A percentile compares a stretch with the other conserved stretches of the same genome.
Conservation (phyloP, 1,140 invertebrate genomes). For the Ericerus pela region DNA sequence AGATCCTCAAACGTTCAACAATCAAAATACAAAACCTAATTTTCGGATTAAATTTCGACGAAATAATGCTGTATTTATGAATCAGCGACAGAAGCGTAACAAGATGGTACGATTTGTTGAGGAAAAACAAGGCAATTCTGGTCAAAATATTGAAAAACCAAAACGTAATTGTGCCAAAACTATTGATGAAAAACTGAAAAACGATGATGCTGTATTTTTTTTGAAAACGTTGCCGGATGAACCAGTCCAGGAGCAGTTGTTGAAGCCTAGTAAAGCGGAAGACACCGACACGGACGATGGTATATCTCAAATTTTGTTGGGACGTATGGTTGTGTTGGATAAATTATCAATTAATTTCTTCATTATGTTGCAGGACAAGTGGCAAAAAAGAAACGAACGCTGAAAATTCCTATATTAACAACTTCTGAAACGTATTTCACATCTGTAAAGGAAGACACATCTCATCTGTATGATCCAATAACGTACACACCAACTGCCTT, state of each 20-base stretch:
- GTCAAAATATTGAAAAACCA: background rate
- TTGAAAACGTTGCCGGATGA: background rate
- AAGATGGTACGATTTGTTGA: slow-evolving; percentile 3
- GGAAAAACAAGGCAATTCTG: background rate
- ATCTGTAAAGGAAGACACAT: background rate
- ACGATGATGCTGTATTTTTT: background rate
- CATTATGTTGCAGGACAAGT: background rate
- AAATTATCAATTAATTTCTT: background rate
- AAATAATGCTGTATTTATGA: background rate
- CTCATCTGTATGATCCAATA: slow-evolving; percentile 1
- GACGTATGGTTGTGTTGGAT: background rate
- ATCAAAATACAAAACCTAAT: background rate
- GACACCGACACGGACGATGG: background rate
- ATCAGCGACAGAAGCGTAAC: background rate
- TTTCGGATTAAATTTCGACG: slow-evolving; percentile 3
- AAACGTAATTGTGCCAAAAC: slow-evolving; percentile 6
- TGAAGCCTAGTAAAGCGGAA: background rate
- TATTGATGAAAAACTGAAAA: background rate
- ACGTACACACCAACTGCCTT: background rate
- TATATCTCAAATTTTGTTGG: background rate
- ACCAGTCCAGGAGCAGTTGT: background rate
- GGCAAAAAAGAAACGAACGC: background rate
- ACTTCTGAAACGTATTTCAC: background rate
- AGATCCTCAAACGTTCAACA: too few species aligned
- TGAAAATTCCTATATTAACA: slow-evolving; percentile 1